A percentile compares a stretch with the other conserved stretches of the same genome.
phyloP scores from a whole-genome alignment of 2,113 vertebrate species.

The Otolemur garnettii region DNA sequence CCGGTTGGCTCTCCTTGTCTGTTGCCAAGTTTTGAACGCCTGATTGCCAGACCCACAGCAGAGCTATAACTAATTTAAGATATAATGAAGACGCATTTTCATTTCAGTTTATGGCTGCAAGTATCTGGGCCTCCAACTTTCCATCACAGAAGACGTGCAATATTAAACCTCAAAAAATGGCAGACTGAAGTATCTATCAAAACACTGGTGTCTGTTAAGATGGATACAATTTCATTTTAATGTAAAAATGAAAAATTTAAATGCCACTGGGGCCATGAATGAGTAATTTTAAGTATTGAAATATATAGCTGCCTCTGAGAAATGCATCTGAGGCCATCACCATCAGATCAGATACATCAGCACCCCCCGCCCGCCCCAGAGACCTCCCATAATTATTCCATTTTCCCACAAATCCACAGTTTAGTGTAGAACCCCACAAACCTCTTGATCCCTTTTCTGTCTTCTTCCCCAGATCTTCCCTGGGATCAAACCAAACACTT shows the following conservation, averaged over 20 bases:
- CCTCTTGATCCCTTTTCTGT: background rate
- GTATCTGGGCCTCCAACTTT: slow-evolving; percentile 45
- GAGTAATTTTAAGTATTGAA: background rate
- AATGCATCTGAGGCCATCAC: background rate
- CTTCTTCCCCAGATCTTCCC: background rate
- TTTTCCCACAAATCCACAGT: background rate
- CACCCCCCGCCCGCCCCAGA: background rate
- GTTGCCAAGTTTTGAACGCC: slow-evolving; percentile 79
- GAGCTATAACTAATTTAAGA: slow-evolving; percentile 71
- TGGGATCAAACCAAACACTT: background rate
- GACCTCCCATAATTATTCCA: background rate
- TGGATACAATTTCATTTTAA: background rate
- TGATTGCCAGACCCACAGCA: slow-evolving; percentile 59
- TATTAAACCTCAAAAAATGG: fast-evolving
- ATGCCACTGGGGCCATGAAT: background rate
- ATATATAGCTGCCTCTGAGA: background rate
- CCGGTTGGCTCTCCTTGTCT: slow-evolving; percentile 72
- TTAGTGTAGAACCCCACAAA: background rate
- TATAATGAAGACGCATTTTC: slow-evolving; percentile 56
- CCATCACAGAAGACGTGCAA: background rate
- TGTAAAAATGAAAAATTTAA: slow-evolving; percentile 4
- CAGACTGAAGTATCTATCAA: background rate
- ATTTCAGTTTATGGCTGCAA: slow-evolving; percentile 39
- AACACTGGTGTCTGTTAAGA: background rate
- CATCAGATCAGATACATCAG: background rate